Evolutionary conservation across 1,140 invertebrate species (phyloP).

Genomic region (Grapholita molesta): DNA sequence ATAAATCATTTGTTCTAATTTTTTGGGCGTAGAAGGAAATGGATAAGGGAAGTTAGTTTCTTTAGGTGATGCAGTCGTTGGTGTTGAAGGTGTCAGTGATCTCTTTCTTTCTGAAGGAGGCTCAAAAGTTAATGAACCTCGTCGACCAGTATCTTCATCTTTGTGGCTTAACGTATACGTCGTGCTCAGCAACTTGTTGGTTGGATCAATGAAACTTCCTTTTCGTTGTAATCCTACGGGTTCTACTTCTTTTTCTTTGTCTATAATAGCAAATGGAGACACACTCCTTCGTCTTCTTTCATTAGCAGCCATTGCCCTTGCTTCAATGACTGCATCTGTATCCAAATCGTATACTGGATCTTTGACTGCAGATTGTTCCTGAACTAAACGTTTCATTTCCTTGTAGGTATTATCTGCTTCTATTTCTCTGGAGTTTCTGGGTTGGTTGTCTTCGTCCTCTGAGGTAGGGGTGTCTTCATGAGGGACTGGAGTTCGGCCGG

Average conservation of each 20-base stretch:
- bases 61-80: conserved; percentile 48
- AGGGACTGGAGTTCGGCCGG: conserved; percentile 53
- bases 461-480: conserved; percentile 72
- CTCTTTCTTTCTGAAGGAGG: conserved; percentile 34
- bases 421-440: conserved; percentile 61
- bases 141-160: conserved; percentile 56
- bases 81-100: conserved; percentile 52
- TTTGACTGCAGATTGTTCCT: conserved; percentile 62
- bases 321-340: conserved; percentile 68
- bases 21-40: conserved; percentile 55
- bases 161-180: conserved; percentile 66
- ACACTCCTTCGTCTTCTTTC: conserved; percentile 74
- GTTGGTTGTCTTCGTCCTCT: conserved; percentile 66
- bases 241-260: conserved; percentile 57
- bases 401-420: conserved; percentile 73
- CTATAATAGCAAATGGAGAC: conserved; percentile 73
- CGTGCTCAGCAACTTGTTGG: conserved; percentile 69
- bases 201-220: conserved; percentile 75
- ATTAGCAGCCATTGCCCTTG: conserved; percentile 59
- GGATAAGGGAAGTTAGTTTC: conserved; percentile 52
- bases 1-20: conserved; percentile 60
- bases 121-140: conserved; percentile 48
- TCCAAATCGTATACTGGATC: conserved; percentile 73
- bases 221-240: conserved; percentile 55
- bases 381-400: conserved; percentile 73